These are phyloP conservation scores for Platycheirus albimanus DNA, from an alignment of 2,888 invertebrate species.

Conservation along the genomic window DNA sequence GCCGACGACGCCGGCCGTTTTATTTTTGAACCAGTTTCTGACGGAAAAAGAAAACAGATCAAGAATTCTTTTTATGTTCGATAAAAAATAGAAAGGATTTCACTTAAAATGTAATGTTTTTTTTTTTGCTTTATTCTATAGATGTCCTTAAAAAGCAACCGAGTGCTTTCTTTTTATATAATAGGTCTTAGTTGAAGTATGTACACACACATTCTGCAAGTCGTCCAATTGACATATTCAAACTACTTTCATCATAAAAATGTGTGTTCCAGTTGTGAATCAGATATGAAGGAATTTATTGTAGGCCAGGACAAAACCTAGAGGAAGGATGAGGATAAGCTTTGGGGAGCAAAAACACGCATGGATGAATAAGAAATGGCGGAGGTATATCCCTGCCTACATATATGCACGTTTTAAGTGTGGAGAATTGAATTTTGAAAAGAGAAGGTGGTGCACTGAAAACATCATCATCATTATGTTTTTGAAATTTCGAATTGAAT, in stretches of 20 bases:
- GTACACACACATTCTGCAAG: conserved; percentile 1
- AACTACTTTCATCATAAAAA: background rate
- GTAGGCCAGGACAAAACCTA: background rate
- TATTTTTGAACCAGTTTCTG: conserved; percentile 14
- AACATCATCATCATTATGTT: no score
- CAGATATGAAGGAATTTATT: conserved; percentile 9
- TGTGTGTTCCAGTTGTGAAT: conserved; percentile 19
- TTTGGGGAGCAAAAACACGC: conserved; percentile 11
- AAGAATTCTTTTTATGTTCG: conserved; percentile 30
- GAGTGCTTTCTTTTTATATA: background rate
- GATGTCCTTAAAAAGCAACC: conserved; percentile 27
- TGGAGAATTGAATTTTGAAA: background rate
- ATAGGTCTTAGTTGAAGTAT: conserved; percentile 6
- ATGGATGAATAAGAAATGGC: conserved; percentile 7
- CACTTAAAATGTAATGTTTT: conserved; percentile 27
- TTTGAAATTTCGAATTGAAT: no score
- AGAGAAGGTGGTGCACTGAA: no score
- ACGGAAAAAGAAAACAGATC: conserved; percentile 19
- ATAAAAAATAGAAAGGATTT: conserved; percentile 33
- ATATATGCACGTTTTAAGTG: no score
- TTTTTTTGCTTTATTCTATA: background rate
- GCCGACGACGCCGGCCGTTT: background rate
- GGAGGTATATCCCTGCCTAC: background rate
- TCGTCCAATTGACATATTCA: conserved; percentile 30
- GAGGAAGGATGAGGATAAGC: background rate